Conservation (phyloP, 2,113 vertebrate genomes). For the Nyctereutes procyonoides region DNA sequence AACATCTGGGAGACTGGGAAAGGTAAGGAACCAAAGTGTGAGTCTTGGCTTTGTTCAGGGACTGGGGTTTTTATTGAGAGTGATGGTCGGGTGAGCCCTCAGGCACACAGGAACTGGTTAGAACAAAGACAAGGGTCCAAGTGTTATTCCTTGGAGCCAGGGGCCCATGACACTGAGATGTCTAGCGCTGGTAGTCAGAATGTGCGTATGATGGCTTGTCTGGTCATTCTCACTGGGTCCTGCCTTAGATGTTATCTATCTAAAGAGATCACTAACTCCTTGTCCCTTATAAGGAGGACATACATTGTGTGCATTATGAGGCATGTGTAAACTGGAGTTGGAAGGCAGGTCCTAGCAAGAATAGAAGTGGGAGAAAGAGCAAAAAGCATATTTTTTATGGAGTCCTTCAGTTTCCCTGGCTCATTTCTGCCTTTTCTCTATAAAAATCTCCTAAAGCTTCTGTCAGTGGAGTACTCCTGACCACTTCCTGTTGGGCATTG, state of each 20-base stretch:
- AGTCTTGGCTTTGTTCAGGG: not conserved
- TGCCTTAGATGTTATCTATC: not conserved
- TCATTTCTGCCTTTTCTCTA: not conserved
- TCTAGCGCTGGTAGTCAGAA: not conserved
- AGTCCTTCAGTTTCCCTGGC: not conserved
- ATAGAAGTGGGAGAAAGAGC: not conserved
- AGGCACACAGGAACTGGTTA: not conserved
- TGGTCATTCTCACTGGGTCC: not conserved
- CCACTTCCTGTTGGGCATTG: not conserved
- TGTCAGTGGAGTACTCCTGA: not conserved
- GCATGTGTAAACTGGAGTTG: not conserved
- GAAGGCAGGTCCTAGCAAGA: not conserved
- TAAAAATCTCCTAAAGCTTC: not conserved
- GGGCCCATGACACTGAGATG: not conserved
- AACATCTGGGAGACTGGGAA: not conserved
- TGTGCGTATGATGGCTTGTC: not conserved
- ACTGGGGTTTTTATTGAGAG: not conserved
- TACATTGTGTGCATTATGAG: not conserved
- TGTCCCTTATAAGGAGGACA: not conserved
- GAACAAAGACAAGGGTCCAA: not conserved
- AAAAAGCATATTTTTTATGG: not conserved
- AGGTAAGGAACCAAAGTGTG: not conserved
- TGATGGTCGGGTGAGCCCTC: not conserved
- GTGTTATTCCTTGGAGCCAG: not conserved
- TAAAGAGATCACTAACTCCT: not conserved